phyloP scores from a whole-genome alignment of 2,888 invertebrate genomes.

The Synanthedon myopaeformis region DNA sequence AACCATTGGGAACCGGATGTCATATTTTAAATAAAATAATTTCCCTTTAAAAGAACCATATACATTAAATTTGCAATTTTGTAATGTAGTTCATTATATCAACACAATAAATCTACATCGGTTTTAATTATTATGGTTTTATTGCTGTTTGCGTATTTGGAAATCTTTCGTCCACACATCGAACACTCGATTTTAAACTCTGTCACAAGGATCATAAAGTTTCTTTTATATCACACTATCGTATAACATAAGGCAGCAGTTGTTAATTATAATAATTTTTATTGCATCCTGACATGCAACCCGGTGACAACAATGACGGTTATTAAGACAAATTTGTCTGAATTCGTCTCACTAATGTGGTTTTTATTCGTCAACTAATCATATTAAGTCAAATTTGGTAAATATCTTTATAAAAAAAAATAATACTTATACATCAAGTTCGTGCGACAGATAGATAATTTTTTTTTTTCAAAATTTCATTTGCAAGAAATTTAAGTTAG shows the following conservation, averaged over 20 bases:
- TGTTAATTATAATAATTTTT: not conserved
- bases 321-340: slow-evolving; percentile 29
- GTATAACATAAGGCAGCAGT: not conserved
- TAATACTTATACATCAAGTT: no score
- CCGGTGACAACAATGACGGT: slow-evolving; percentile 26
- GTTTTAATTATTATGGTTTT: slow-evolving; percentile 41
- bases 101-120: slow-evolving; percentile 38
- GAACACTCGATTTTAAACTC: not conserved
- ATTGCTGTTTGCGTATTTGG: slow-evolving; percentile 7
- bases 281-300: slow-evolving; percentile 39
- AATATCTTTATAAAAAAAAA: no score
- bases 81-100: slow-evolving; percentile 19
- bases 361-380: not conserved
- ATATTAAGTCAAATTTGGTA: no score
- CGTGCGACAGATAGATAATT: no score
- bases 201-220: no score
- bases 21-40: no score
- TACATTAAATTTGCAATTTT: not conserved
- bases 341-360: slow-evolving; percentile 7
- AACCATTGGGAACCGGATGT: no score
- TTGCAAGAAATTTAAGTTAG: no score
- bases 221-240: not conserved
- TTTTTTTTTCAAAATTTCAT: no score
- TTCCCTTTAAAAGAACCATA: not conserved
- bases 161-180: no score